Base-by-base conservation (phyloP, 2,113 vertebrate species). In the Xenus cinereus region DNA sequence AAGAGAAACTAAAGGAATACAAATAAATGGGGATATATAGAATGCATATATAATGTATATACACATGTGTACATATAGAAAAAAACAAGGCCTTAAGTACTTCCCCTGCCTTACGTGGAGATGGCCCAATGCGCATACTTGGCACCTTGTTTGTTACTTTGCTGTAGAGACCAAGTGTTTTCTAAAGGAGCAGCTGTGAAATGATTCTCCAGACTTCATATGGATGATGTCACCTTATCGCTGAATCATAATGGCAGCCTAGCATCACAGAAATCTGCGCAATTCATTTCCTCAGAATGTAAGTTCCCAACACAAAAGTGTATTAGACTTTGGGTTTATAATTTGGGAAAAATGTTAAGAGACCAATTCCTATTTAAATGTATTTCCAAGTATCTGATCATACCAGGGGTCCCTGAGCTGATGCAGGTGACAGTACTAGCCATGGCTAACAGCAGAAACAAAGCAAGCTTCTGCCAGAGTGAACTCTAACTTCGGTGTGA, bases 41-140 rank as follows among this genome's bases (percentile, higher is more conserved):
- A 28, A n/a, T 18, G 18, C 10, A 5, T 14, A 11, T 26, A 22
- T 37, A 28, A 57, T 6, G 27, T 32, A 78, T 16, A 1, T 14
- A 5, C 14, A 2, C 13, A 21, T 45, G 2, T 43, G 1, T 46
- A 2, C 20, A 19, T 4, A 64, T 0, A 74, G 19, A 26, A 75
- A 63, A 84, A 21, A 10, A 0, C 24, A 21, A 14, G 15, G n/a
- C 32, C 43, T 54, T 26, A 62, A 77, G 16, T 45, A 33, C 20
- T 51, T 71, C 43, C 56, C 60, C 12, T 77, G 51, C 8, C 57
- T 66, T 62, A 14, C 10, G 14, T 33, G 37, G n/a, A 18, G 23
- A 15, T 24, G 33, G 23, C 59, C 59, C 15, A 11, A 41, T 2
- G 3, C 1, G 3, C 11, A 1, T 17, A 46, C 64, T 48, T 37